A percentile compares a stretch with the other conserved stretches of the same genome.
Conservation (phyloP, 2,113 vertebrate genomes). For the Muntiacus muntjak region DNA sequence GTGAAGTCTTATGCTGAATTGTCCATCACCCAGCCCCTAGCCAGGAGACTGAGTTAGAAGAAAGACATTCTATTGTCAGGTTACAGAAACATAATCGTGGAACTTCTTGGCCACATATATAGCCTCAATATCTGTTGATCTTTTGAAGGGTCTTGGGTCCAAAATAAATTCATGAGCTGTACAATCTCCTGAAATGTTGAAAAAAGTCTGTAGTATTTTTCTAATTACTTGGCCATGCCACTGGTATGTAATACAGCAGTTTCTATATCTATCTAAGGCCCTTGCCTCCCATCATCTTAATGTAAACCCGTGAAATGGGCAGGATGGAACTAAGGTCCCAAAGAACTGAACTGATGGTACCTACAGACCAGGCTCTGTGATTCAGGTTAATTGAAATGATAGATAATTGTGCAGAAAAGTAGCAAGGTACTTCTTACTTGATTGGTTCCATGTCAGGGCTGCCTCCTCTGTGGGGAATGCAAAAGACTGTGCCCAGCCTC, state of each 20-base stretch:
- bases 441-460: not conserved
- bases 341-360: slow-evolving; percentile 90
- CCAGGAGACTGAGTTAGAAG: not conserved
- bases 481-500: not conserved
- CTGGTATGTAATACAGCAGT: slow-evolving; percentile 92
- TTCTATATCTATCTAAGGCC: slow-evolving; percentile 87
- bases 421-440: slow-evolving; percentile 84
- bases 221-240: slow-evolving; percentile 92
- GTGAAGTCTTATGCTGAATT: not conserved
- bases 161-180: slow-evolving; percentile 95
- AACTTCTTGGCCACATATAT: slow-evolving; percentile 93
- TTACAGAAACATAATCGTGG: slow-evolving; percentile 86
- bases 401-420: slow-evolving; percentile 90
- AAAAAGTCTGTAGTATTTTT: slow-evolving; percentile 89
- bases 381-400: slow-evolving; percentile 84
- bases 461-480: not conserved
- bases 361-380: slow-evolving; percentile 82
- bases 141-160: slow-evolving; percentile 93
- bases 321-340: slow-evolving; percentile 94
- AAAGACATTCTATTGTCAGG: not conserved
- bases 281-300: slow-evolving; percentile 91
- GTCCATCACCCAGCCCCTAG: not conserved
- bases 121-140: slow-evolving; percentile 92
- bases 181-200: slow-evolving; percentile 87
- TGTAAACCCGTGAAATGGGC: slow-evolving; percentile 92